Conservation (phyloP, 2,113 vertebrate species). For the Neotoma lepida region DNA sequence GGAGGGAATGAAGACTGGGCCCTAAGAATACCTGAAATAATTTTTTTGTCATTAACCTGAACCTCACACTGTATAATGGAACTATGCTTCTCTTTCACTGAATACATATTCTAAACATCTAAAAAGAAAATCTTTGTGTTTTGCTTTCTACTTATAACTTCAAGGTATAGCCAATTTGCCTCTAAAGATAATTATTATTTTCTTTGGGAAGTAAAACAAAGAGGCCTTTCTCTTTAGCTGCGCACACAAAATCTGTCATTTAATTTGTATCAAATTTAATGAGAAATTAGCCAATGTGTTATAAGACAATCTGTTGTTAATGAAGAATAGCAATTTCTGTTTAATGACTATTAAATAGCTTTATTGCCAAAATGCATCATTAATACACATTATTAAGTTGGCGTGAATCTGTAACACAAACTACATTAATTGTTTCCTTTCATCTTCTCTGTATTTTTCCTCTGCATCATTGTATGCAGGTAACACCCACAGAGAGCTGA, state of each 20-base stretch:
- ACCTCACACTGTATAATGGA: not conserved
- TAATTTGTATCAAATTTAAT: conserved; percentile 62
- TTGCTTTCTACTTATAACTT: conserved; percentile 42
- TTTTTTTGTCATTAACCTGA: not conserved
- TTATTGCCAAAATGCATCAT: conserved; percentile 70
- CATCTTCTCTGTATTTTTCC: conserved; percentile 9
- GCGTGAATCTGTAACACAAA: conserved; percentile 54
- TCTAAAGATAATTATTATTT: conserved; percentile 54
- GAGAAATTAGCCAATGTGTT: conserved; percentile 62
- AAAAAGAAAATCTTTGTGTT: not conserved
- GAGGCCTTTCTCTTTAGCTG: not conserved
- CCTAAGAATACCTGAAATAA: not conserved
- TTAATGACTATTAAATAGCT: conserved; percentile 72
- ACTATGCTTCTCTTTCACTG: not conserved
- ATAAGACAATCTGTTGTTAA: conserved; percentile 52
- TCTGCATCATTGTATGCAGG: not conserved
- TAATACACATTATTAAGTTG: conserved; percentile 64
- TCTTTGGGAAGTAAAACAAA: conserved; percentile 51
- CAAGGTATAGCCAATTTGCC: not conserved
- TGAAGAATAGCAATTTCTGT: conserved; percentile 52
- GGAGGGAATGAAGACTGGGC: accelerated
- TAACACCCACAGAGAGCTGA: not conserved
- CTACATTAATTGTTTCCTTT: conserved; percentile 41
- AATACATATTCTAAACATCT: conserved; percentile 37
- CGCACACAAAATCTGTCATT: conserved; percentile 54